Conservation (phyloP, 1,140 invertebrate species). For the Halesus radiatus region DNA sequence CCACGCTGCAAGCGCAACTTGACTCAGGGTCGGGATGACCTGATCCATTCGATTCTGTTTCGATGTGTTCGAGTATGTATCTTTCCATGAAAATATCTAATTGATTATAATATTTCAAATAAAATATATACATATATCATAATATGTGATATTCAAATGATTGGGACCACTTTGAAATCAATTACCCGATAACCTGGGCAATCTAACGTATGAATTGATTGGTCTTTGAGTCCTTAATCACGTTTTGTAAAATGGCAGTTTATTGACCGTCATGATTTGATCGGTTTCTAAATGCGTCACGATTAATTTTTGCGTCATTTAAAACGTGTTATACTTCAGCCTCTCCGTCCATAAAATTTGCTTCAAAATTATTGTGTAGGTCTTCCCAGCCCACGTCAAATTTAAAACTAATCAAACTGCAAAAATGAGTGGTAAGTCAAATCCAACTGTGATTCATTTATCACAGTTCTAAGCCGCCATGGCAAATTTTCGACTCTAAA, state of each 20-base stretch:
- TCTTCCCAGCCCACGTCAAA: background rate
- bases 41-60: too few relatives aligned
- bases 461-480: background rate
- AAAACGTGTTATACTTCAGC: background rate
- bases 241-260: background rate
- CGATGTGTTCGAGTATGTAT: too few relatives aligned
- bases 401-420: constrained; percentile 18
- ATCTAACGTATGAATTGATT: too few relatives aligned
- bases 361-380: background rate
- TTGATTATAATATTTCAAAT: too few relatives aligned
- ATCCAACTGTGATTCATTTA: constrained; percentile 29
- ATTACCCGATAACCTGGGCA: too few relatives aligned
- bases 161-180: too few relatives aligned
- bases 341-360: background rate
- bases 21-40: too few relatives aligned
- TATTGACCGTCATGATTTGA: background rate
- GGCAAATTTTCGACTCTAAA: constrained; percentile 18
- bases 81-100: too few relatives aligned
- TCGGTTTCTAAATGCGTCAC: background rate
- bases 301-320: constrained; percentile 1
- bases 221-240: too few relatives aligned
- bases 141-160: too few relatives aligned
- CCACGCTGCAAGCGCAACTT: too few relatives aligned
- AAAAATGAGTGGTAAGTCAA: background rate
- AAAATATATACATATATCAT: too few relatives aligned